These are phyloP conservation scores for Microchirus variegatus DNA, from an alignment of 2,797 vertebrate genomes.

Conservation along the genomic window DNA sequence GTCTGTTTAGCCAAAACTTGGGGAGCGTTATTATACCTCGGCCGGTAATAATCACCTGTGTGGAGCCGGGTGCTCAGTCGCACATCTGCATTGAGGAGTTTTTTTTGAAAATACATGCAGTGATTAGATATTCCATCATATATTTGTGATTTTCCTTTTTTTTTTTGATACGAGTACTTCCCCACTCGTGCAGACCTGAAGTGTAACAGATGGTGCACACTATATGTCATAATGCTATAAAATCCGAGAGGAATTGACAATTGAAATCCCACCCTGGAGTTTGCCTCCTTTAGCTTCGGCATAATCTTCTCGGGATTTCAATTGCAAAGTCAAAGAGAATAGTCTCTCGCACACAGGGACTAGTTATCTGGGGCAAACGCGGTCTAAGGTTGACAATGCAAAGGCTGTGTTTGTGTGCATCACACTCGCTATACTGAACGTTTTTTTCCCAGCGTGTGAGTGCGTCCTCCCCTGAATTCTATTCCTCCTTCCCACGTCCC, in stretches of 20 bases:
- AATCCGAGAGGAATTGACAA: conserved; percentile 81
- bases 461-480: conserved; percentile 81
- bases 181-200: conserved; percentile 64
- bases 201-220: conserved; percentile 74
- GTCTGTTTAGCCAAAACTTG: conserved; percentile 78
- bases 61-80: conserved; percentile 50
- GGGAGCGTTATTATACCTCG: no score
- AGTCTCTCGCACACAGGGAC: conserved; percentile 75
- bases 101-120: no score
- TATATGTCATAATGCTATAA: conserved; percentile 80
- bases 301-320: conserved; percentile 82
- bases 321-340: conserved; percentile 81
- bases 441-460: conserved; percentile 79
- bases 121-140: conserved; percentile 34
- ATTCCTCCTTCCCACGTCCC: conserved; percentile 81
- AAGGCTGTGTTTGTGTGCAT: conserved; percentile 81
- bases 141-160: conserved; percentile 55
- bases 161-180: no score
- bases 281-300: conserved; percentile 78
- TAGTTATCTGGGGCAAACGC: conserved; percentile 81
- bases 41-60: no score
- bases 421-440: conserved; percentile 75
- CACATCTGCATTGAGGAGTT: conserved; percentile 35
- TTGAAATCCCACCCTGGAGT: conserved; percentile 79
- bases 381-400: conserved; percentile 82